phyloP scores from a whole-genome alignment of 2,113 vertebrate genomes.

The Phodopus roborovskii region DNA sequence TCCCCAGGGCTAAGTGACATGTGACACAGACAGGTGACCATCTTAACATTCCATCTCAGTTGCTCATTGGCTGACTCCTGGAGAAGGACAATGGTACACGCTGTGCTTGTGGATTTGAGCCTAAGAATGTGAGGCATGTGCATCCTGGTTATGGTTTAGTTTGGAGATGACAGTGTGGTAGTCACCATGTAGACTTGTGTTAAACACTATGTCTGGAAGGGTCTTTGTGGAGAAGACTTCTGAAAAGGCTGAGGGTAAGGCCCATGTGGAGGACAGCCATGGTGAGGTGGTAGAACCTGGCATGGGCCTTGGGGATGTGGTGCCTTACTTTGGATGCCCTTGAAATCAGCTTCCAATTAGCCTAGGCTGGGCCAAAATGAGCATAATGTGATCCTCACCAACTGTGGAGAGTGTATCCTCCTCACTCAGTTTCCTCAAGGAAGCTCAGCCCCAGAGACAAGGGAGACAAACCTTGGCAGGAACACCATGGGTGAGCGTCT shows the following conservation, averaged over 20 bases:
- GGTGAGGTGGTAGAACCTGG: not conserved
- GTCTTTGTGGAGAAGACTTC: not conserved
- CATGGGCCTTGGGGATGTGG: not conserved
- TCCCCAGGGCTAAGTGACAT: not conserved
- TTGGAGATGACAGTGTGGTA: not conserved
- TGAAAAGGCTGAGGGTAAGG: not conserved
- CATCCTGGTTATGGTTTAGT: not conserved
- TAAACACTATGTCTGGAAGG: not conserved
- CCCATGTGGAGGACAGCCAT: not conserved
- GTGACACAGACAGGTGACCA: not conserved
- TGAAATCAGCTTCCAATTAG: not conserved
- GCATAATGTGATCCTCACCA: not conserved
- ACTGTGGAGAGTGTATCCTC: accelerated
- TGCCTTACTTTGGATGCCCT: not conserved
- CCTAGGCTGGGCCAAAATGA: not conserved
- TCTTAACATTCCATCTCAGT: not conserved
- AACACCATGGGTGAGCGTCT: accelerated
- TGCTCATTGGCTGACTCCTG: not conserved
- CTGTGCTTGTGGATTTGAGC: not conserved
- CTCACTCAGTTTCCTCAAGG: not conserved
- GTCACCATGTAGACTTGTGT: not conserved
- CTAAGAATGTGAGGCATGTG: not conserved
- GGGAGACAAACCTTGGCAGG: no score
- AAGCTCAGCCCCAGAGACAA: not conserved
- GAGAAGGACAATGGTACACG: not conserved